Evolutionary conservation across 2,888 invertebrate species (phyloP), one percentile per base, ranked within the genome.

Genomic region (Drosophila mettleri): DNA sequence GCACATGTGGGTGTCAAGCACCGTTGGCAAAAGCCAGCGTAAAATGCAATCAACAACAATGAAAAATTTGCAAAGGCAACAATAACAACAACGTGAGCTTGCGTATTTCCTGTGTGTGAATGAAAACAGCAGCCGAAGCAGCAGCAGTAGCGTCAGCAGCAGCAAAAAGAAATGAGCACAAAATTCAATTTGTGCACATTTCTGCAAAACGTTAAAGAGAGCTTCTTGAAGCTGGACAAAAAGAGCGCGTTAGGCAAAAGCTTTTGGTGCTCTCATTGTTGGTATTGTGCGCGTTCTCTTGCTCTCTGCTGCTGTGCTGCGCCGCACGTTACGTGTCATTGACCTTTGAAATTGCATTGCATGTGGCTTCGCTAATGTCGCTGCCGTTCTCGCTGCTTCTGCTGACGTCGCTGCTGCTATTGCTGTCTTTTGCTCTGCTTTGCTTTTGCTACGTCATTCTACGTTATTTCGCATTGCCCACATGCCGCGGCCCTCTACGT

Each of bases 331-430:
- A 81, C 65, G 82, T 79, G 89, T 78, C 83, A 84, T 86, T 89
- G 89, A 86, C 88, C 86, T 85, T 86, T 88, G 87, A 77, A 86
- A 78, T 78, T 78, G 86, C 74, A 88, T 90, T 89, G 82, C 87
- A 78, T 74, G 75, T 89, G 78, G 72, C 73, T 76, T 74, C 76
- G 69, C 59, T 74, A 68, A 54, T 74, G 67, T 78, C 72, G 73
- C 70, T 72, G 78, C 72, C 52, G 45, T 52, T 53, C 39, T 45
- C 49, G 84, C 71, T 73, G 72, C 71, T 78, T 31, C 16, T 24
- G 60, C 52, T 38, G 38, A n/a, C 69, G 59, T 51, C 18, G 72
- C 76, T 80, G 38, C 22, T 16, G 59, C 51, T 41, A 38, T 36
- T 73, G 60, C 54, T 54, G 73, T 69, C 48, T 69, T 67, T 71